Conservation (phyloP, 2,113 vertebrate species). For the Heterotilapia buettikoferi region DNA sequence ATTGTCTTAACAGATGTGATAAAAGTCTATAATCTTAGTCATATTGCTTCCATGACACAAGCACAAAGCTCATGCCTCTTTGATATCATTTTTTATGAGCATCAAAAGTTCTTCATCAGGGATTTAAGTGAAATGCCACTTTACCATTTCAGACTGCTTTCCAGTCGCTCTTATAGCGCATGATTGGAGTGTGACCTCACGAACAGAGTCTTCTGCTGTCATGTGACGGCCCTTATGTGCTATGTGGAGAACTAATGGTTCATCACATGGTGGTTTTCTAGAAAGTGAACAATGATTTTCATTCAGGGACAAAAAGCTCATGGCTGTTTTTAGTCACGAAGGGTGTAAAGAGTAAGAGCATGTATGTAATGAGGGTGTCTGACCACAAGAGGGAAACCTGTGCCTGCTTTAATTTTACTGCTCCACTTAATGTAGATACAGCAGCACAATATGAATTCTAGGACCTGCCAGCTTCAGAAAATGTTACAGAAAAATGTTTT, state of each 20-base stretch:
- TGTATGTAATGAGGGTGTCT: not conserved
- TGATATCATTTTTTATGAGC: not conserved
- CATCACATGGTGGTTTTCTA: constrained; percentile 1
- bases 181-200: not conserved
- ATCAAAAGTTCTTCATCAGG: not conserved
- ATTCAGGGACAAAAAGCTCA: not conserved
- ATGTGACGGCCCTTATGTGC: constrained; percentile 2
- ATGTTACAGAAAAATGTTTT: not conserved
- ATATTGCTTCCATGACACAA: not conserved
- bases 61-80: not conserved
- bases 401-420: not conserved
- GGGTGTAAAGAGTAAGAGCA: not conserved
- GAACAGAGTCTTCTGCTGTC: constrained; percentile 22
- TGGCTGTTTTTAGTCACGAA: not conserved
- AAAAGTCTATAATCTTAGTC: not conserved
- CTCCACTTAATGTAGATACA: not conserved
- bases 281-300: not conserved
- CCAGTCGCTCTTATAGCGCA: not conserved
- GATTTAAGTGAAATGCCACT: not conserved
- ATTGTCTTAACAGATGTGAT: not conserved
- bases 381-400: constrained; percentile 24
- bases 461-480: not conserved
- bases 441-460: not conserved
- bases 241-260: not conserved
- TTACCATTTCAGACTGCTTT: not conserved